Conservation (phyloP, 2,797 vertebrate species). For the Cuniculus paca region DNA sequence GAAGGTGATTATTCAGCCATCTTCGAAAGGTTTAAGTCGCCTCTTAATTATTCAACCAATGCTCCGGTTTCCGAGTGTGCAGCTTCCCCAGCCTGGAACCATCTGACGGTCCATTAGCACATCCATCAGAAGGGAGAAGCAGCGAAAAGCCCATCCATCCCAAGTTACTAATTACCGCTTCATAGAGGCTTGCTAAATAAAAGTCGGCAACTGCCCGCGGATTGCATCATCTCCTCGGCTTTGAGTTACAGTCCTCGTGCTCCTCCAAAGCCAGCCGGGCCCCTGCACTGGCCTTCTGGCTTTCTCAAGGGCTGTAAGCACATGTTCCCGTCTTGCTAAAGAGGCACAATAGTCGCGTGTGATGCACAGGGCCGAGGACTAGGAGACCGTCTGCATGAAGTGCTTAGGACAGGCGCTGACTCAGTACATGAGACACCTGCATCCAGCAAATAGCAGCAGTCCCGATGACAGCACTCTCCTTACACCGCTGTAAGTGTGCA, state of each 20-base stretch:
- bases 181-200: background rate
- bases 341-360: accelerated
- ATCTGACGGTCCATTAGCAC: background rate
- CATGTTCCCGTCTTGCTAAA: accelerated
- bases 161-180: background rate
- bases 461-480: too few species aligned
- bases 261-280: too few species aligned
- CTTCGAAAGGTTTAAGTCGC: background rate
- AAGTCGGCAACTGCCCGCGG: background rate
- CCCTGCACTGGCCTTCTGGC: background rate
- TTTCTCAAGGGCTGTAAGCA: background rate
- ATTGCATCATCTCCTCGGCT: accelerated
- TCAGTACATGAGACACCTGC: background rate
- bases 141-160: background rate
- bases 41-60: background rate
- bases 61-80: background rate
- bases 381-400: accelerated
- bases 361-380: accelerated
- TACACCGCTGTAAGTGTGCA: accelerated
- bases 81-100: background rate
- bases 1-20: background rate
- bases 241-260: accelerated
- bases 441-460: accelerated
- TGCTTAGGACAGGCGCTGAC: too few species aligned
- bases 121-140: background rate